Base-by-base conservation (phyloP, 2,113 vertebrate species). In the Megaceryle maxima region DNA sequence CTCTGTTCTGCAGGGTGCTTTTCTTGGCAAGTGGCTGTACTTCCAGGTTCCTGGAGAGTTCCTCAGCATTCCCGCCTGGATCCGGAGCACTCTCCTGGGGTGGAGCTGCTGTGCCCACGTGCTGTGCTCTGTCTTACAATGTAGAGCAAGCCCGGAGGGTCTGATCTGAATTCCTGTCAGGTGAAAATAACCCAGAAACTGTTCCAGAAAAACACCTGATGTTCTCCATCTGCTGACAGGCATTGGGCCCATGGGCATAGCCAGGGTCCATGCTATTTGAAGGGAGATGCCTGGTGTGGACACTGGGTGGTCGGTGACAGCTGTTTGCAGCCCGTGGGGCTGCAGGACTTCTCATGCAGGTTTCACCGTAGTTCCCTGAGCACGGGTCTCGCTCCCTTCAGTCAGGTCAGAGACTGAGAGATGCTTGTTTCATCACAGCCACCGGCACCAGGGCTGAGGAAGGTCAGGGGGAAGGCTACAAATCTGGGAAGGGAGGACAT, bases 81-180 rank as follows among this genome's bases (percentile, higher is more conserved):
- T 21, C 39, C 0, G 0, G 53, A 31, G 31, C 0, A 1, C 17
- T 17, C 8, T 6, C 13, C 29, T 11, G 50, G 6, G 20, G 9
- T 3, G 37, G 50, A 59, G 50, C 62, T 51, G 14, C 56, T n/a
- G 26, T 39, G 39, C 26, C n/a, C 14, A 3, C 37, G 24, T 4
- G 5, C 50, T 60, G 56, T 48, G 25, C 33, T 19, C 53, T 66
- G 44, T 37, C 39, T 28, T 16, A 8, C n/a, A 7, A 17, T 9
- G 70, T 5, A 37, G 39, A 72, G 39, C n/a, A 53, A 66, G 17
- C 21, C 63, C 1, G 0, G 39, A 37, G 69, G 51, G 31, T 37
- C 19, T 6, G 31, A 56, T 31, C 39, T 35, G 26, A 44, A 33
- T 25, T 48, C 44, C n/a, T 37, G 41, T 24, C 31, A 22, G 29